These are phyloP conservation scores for Masnerella sp. DNA, from an alignment of 2,888 invertebrate species.

Conservation along the genomic window DNA sequence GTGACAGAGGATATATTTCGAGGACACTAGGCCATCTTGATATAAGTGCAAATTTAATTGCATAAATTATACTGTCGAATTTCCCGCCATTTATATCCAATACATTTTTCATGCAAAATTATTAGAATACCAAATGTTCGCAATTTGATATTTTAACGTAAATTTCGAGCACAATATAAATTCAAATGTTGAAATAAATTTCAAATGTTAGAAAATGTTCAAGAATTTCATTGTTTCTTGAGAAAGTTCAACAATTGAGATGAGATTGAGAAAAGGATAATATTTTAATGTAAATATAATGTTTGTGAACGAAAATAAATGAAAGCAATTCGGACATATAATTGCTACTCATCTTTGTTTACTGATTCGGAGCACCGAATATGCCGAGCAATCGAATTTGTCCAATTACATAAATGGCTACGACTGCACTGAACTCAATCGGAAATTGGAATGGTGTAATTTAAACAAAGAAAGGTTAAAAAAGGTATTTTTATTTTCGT, in stretches of 20 bases:
- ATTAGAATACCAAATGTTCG: too few species aligned
- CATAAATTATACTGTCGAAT: conserved; percentile 45
- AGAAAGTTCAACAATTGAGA: too few species aligned
- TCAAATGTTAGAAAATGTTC: too few species aligned
- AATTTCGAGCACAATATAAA: too few species aligned
- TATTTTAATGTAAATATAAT: too few species aligned
- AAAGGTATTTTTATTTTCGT: too few species aligned
- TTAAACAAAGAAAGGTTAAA: conserved; percentile 15
- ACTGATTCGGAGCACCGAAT: conserved; percentile 12
- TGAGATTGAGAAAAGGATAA: too few species aligned
- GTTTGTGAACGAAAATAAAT: too few species aligned
- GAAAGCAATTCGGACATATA: neutral
- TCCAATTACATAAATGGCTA: conserved; percentile 23
- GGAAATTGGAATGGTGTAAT: conserved; percentile 8
- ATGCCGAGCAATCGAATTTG: conserved; percentile 15
- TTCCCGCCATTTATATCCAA: neutral
- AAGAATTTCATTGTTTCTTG: too few species aligned
- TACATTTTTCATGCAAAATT: too few species aligned
- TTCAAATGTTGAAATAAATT: too few species aligned
- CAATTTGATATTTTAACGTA: neutral
- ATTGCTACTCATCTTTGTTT: conserved; percentile 14
- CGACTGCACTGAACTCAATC: neutral
- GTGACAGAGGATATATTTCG: conserved; percentile 59
- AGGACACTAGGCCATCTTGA: conserved; percentile 59
- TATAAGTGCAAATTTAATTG: conserved; percentile 60